Evolutionary conservation across 2,888 invertebrate species (phyloP), one percentile per base, ranked within the genome.

Genomic region (Dexiosoma caninum): DNA sequence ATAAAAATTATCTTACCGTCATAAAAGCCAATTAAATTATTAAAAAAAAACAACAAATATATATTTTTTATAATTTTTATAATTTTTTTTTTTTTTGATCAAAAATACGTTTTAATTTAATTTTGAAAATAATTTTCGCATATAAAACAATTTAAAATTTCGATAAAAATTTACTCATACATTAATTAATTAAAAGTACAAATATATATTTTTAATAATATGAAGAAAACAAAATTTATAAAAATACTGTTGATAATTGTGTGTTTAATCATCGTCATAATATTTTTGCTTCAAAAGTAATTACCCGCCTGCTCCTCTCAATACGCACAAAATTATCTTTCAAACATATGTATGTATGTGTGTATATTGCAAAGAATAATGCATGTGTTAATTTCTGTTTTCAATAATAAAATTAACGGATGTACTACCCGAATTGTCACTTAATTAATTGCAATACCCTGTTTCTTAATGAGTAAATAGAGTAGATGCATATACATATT

Each of bases 21-120:
- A 12, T 6, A 67, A 60, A 64, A 14, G 75, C 75, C 79, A 79
- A 79, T 79, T 70, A 60, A 46, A 59, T 46, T 59, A 75, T 53
- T 42, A 53, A 64, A 71, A 27, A n/a, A 62, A 80, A 59, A 75
- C 67, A 74, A 59, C 49, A 53, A 64, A 64, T 40, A 51, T 44
- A 46, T 59, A 55, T 46, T 37, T 79, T 62, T 67, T 76, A 42
- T 46, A 53, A 30, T n/a, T n/a, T n/a, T n/a, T n/a, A n/a, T n/a
- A n/a, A n/a, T n/a, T n/a, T n/a, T n/a, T n/a, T n/a, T 40, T 69
- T 37, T 77, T 62, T 82, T 80, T 69, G 75, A 69, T 69, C 81
- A 77, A 81, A 77, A 71, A 74, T 81, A 71, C 60, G 72, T 72
- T 81, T 78, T 78, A 78, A 78, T 83, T 83, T 81, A 78, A 78